These are phyloP conservation scores for Choristoneura rosaceana DNA, from an alignment of 2,888 invertebrate genomes.

Conservation along the genomic window DNA sequence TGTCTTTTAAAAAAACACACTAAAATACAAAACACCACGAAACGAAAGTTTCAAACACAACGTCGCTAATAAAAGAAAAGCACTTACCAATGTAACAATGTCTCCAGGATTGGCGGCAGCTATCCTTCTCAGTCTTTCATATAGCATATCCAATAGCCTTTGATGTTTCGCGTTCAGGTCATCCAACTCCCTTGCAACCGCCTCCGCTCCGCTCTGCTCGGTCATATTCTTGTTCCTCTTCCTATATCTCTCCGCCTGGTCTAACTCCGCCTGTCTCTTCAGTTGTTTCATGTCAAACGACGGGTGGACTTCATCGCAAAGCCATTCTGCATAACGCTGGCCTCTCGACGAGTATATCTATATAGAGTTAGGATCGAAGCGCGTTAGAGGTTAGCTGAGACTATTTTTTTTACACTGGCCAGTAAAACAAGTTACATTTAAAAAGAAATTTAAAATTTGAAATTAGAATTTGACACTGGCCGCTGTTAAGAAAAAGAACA, in stretches of 20 bases:
- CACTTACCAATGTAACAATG: slow-evolving; percentile 90
- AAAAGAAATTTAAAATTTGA: slow-evolving; percentile 1
- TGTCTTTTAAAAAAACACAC: background rate
- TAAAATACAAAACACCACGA: background rate
- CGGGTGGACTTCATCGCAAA: slow-evolving; percentile 93
- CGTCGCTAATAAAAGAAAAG: slow-evolving; percentile 32
- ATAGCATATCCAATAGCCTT: slow-evolving; percentile 88
- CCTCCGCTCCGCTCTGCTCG: slow-evolving; percentile 87
- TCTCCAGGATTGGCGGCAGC: slow-evolving; percentile 89
- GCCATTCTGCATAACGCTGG: slow-evolving; percentile 92
- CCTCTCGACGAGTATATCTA: slow-evolving; percentile 95
- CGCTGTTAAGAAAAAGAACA: slow-evolving; percentile 22
- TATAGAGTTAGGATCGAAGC: slow-evolving; percentile 75
- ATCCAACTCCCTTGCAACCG: slow-evolving; percentile 91
- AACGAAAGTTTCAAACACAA: background rate
- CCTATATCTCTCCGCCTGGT: slow-evolving; percentile 70
- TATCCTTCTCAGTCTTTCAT: slow-evolving; percentile 89
- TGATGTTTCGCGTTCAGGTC: slow-evolving; percentile 92
- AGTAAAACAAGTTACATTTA: background rate
- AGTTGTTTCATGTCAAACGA: slow-evolving; percentile 87
- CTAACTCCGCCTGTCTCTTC: slow-evolving; percentile 73
- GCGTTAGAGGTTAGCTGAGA: slow-evolving; percentile 83
- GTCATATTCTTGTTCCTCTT: slow-evolving; percentile 65
- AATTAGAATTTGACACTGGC: background rate
- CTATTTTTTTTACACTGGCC: slow-evolving; percentile 22